A percentile compares a stretch with the other conserved stretches of the same genome.
phyloP scores from a whole-genome alignment of 1,140 invertebrate genomes.

The Berghia stephanieae region DNA sequence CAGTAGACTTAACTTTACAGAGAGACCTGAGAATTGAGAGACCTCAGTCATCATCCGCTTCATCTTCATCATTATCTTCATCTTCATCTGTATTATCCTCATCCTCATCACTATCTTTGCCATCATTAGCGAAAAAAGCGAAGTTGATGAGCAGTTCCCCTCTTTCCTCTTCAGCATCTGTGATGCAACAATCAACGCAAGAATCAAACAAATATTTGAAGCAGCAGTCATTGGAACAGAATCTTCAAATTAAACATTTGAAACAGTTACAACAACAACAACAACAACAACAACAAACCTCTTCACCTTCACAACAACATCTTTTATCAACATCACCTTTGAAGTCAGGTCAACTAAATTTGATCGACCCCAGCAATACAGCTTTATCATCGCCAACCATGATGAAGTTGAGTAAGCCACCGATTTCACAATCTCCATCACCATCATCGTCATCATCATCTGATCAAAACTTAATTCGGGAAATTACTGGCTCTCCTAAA shows the following conservation, averaged over 20 bases:
- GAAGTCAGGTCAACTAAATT: no score
- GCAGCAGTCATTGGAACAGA: background rate
- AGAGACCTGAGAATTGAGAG: background rate
- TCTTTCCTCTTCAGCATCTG: background rate
- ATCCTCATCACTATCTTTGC: conserved; percentile 7
- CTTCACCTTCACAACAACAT: no score
- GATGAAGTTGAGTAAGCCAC: no score
- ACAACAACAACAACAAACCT: background rate
- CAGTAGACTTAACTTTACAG: no score
- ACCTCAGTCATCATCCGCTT: background rate
- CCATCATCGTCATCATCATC: no score
- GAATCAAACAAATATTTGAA: background rate
- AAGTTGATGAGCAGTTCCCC: no score
- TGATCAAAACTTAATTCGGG: no score
- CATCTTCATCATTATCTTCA: background rate
- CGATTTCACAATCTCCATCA: no score
- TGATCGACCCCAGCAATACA: no score
- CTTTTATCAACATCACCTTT: no score
- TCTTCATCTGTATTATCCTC: conserved; percentile 15
- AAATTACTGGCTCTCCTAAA: no score
- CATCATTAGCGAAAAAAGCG: conserved; percentile 22
- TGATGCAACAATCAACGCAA: conserved; percentile 8
- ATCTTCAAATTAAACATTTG: background rate
- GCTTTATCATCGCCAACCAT: no score
- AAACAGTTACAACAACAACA: background rate